Conservation (phyloP, 2,888 invertebrate species). For the Rhagium mordax region DNA sequence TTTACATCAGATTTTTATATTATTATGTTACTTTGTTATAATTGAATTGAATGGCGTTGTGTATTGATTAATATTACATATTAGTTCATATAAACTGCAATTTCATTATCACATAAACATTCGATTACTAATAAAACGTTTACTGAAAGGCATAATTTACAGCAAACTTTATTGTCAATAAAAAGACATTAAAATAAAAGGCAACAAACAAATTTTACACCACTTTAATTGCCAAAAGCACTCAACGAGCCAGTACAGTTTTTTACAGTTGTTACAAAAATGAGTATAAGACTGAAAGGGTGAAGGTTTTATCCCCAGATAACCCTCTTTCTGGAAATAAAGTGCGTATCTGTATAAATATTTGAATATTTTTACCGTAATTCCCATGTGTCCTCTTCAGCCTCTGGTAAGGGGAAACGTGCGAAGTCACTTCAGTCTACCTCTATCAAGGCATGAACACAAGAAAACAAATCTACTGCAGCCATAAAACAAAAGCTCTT, state of each 20-base stretch:
- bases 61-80: no score
- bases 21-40: no score
- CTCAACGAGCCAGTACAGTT: not conserved
- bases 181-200: not conserved
- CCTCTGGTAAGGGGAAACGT: conserved; percentile 39
- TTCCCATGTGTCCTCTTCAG: conserved; percentile 44
- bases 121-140: not conserved
- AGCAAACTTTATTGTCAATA: not conserved
- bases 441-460: conserved; percentile 21
- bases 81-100: not conserved
- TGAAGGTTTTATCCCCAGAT: not conserved
- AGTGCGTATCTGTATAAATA: conserved; percentile 43
- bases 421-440: conserved; percentile 33
- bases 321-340: conserved; percentile 9
- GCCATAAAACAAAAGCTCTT: conserved; percentile 46
- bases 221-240: conserved; percentile 1
- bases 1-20: no score
- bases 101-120: not conserved
- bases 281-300: not conserved
- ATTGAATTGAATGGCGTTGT: no score
- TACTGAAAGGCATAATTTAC: not conserved
- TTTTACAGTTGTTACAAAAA: conserved; percentile 7
- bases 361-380: conserved; percentile 50
- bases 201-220: not conserved
- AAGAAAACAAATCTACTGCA: conserved; percentile 43